Base-by-base conservation (phyloP, 2,888 invertebrate genomes). In the Volucella inflata region DNA sequence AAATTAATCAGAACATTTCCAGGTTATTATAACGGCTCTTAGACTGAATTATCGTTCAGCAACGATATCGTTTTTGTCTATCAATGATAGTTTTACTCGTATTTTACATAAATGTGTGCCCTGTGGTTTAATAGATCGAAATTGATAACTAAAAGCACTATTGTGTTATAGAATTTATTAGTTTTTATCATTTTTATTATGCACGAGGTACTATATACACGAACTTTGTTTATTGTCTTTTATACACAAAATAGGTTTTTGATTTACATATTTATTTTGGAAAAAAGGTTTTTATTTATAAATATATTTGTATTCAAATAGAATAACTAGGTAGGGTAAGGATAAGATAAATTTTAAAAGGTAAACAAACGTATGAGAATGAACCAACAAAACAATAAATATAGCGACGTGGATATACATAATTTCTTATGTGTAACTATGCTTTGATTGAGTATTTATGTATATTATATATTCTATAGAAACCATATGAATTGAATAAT, bases 211-310 rank as follows among this genome's bases (percentile, higher is more conserved):
- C 11, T n/a, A 44, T 36, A 75, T 44, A 80, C 80, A 80, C 60
- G 65, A 70, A 80, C 67, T 80, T 80, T 70, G 59, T 84, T 84
- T 79, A 75, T 59, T 71, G 75, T 75, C 70, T 80, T 80, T 80
- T 84, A 70, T 84, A 80, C 65, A 84, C 75, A 76, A 68, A 70
- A 38, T 10, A 57, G 53, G 12, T 75, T 42, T 67, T 64, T 8
- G 38, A 46, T 53, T 46, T 62, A 46, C n/a, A n/a, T n/a, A n/a
- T 62, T 70, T 74, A 30, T 44, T 50, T 38, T 6, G 17, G 12
- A 74, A 46, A 67, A 36, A 44, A 59, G 8, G 40, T 42, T 53
- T n/a, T 55, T 59, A 16, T 38, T 48, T 72, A 53, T 48, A 71
- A 12, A 8, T 75, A 40, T 62, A 76, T 83, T 67, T 78, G 53